Base-by-base conservation (phyloP, 2,888 invertebrate species). In the Trachelus stipa region DNA sequence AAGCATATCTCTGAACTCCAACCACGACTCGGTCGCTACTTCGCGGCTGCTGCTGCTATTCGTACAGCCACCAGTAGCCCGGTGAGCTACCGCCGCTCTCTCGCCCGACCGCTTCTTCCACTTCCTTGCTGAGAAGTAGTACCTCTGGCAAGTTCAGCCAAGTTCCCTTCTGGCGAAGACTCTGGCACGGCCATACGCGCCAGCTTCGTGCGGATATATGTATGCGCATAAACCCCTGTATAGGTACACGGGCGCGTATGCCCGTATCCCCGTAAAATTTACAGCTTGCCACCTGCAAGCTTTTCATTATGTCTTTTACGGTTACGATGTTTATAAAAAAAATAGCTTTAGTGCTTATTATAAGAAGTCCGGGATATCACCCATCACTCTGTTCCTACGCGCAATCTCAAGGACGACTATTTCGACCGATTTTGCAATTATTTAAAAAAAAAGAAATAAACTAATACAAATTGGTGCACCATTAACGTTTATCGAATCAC, bases 1-100 rank as follows among this genome's bases (percentile, higher is more conserved):
- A 88, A 88, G 88, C 88, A 87, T 87, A 87, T 87, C 87, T 86
- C 80, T 81, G 78, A 75, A 82, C 81, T 79, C 82, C 85, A 30
- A 69, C 69, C 33, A 69, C 69, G n/a, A 69, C 69, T 69, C 30
- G 31, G 69, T 30, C 12, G 30, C 33, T 69, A 31, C 69, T 33
- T 12, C 30, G 30, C 11, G 1, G 69, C 31, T 31, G 12, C 30
- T 31, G 69, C 30, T 33, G 15, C 30, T 15, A 40, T 6, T 40
- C 40, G 15, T 15, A 69, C 69, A 12, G n/a, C 69, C 69, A 30
- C 30, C n/a, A 4, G 31, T 6, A 69, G 31, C 69, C 9, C 69
- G 15, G 15, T 15, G 40, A 15, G 40, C 40, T 40, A 40, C 40
- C 69, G 15, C 15, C 76, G 78, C 40, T 31, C 31, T 68, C 80